A percentile compares a stretch with the other conserved stretches of the same genome.
Evolutionary conservation across 2,113 vertebrate genomes (phyloP).

Genomic region (Sinocyclocheilus maitianheensis): DNA sequence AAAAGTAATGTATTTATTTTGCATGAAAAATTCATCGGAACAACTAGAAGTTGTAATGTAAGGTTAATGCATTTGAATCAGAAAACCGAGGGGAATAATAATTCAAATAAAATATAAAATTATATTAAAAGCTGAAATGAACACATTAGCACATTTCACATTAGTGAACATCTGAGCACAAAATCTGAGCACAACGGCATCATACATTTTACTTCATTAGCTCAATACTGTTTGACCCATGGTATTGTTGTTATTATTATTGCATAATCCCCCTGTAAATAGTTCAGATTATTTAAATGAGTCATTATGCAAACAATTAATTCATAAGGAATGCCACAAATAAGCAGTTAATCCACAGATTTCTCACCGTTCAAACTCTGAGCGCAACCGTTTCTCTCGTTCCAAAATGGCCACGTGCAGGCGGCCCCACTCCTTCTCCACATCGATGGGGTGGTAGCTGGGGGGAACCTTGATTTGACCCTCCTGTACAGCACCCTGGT

Average conservation of each 20-base stretch:
- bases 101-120: background rate
- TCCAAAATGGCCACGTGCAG: slow-evolving; percentile 91
- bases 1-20: background rate
- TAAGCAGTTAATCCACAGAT: background rate
- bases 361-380: slow-evolving; percentile 82
- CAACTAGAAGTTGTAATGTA: background rate
- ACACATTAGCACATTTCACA: background rate
- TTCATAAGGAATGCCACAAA: background rate
- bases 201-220: background rate
- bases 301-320: background rate
- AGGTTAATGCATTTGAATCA: background rate
- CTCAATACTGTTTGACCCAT: too few species aligned
- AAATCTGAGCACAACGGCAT: background rate
- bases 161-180: background rate
- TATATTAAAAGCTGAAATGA: background rate
- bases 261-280: background rate
- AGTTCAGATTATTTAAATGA: background rate
- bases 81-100: background rate
- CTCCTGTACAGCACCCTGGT: slow-evolving; percentile 81
- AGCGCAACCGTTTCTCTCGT: slow-evolving; percentile 86
- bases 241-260: too few species aligned
- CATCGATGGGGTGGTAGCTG: slow-evolving; percentile 86
- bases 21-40: background rate
- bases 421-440: slow-evolving; percentile 96
- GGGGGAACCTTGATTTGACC: slow-evolving; percentile 88